Evolutionary conservation across 2,888 invertebrate species (phyloP).

Genomic region (Tetanocera ferruginea): DNA sequence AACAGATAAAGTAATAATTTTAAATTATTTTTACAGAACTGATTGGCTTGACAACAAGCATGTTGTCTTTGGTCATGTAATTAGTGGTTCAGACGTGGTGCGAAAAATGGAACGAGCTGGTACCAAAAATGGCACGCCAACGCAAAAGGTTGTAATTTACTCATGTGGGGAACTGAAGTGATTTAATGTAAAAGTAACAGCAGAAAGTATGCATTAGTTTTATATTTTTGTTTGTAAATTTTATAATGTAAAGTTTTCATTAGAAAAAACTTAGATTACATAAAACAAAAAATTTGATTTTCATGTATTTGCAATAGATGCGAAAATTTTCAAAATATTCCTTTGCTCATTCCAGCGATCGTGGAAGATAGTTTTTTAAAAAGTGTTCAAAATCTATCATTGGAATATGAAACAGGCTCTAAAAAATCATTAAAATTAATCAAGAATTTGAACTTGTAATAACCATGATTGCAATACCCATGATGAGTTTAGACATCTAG

Average conservation of each 20-base stretch:
- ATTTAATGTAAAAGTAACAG: neutral
- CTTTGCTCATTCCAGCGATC: too few species aligned
- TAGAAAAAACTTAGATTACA: neutral
- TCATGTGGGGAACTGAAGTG: constrained; percentile 89
- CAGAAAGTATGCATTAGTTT: neutral
- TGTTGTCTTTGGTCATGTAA: constrained; percentile 97
- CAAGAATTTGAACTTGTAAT: too few species aligned
- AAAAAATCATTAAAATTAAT: too few species aligned
- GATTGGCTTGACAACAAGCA: constrained; percentile 96
- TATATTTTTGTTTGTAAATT: neutral
- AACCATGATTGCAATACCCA: too few species aligned
- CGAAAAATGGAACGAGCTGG: constrained; percentile 93
- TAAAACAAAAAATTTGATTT: neutral
- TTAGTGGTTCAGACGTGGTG: constrained; percentile 92
- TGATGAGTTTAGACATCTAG: too few species aligned
- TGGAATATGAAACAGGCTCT: too few species aligned
- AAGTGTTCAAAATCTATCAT: too few species aligned
- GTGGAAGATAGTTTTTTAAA: too few species aligned
- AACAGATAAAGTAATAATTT: neutral
- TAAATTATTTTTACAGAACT: constrained; percentile 68
- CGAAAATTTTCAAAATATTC: too few species aligned
- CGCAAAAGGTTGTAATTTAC: constrained; percentile 83
- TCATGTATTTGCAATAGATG: neutral
- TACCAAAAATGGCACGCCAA: constrained; percentile 82
- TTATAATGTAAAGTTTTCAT: neutral